phyloP scores from a whole-genome alignment of 2,113 vertebrate species.

The Zosterops hypoxanthus region DNA sequence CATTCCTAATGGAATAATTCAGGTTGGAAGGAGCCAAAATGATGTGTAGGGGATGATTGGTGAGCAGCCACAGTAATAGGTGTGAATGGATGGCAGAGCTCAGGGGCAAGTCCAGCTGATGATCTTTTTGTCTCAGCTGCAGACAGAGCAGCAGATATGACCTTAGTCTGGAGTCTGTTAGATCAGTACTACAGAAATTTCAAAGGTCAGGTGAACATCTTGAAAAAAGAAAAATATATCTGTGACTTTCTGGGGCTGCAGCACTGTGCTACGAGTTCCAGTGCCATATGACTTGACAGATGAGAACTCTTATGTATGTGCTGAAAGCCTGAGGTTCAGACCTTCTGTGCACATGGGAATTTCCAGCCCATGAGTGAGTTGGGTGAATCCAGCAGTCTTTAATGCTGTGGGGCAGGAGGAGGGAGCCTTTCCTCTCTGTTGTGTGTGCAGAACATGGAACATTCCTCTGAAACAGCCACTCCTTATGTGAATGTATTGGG shows the following conservation, averaged over 20 bases:
- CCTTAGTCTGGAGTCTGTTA: not conserved
- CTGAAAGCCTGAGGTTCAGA: not conserved
- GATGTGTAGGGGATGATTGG: not conserved
- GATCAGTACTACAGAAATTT: not conserved
- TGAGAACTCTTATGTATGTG: not conserved
- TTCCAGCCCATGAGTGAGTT: not conserved
- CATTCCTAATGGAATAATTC: not conserved
- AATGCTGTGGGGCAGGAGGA: not conserved
- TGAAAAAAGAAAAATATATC: not conserved
- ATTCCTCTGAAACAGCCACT: not conserved
- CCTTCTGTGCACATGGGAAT: not conserved
- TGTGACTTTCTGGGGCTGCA: not conserved
- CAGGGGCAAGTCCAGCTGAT: not conserved
- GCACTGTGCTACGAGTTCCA: not conserved
- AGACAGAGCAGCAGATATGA: not conserved
- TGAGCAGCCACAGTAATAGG: not conserved
- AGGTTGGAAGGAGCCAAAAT: not conserved
- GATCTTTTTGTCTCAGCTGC: not conserved
- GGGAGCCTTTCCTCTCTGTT: fast-evolving
- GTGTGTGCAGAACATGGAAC: not conserved
- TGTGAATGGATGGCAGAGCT: not conserved
- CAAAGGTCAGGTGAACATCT: not conserved
- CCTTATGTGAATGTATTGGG: not conserved
- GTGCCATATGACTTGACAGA: not conserved
- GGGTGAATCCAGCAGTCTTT: not conserved